Evolutionary conservation across 2,888 invertebrate species (phyloP).

Genomic region (Sminthurides aquaticus): DNA sequence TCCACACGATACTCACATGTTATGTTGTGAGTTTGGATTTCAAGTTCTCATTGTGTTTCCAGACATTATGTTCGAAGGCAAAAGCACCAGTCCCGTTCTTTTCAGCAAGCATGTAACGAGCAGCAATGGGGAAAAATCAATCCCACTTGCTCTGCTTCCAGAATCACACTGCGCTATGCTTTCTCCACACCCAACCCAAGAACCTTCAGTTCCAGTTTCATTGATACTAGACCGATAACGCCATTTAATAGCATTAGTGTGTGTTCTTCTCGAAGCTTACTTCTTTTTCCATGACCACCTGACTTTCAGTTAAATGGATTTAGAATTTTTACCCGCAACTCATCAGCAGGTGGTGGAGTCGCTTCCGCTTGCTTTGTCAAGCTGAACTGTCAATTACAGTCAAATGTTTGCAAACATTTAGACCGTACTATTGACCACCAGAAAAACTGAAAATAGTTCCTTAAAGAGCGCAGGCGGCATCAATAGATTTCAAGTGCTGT

Average conservation of each 20-base stretch:
- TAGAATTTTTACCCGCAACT: slow-evolving; percentile 69
- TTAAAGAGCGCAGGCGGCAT: slow-evolving; percentile 9
- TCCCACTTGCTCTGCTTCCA: slow-evolving; percentile 23
- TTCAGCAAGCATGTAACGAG: too few species aligned
- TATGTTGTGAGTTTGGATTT: slow-evolving; percentile 22
- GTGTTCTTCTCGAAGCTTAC: slow-evolving; percentile 53
- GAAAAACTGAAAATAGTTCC: slow-evolving; percentile 21
- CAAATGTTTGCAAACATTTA: slow-evolving; percentile 18
- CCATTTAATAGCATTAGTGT: slow-evolving; percentile 98
- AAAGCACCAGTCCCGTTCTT: slow-evolving; percentile 23
- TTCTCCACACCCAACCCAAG: slow-evolving; percentile 70
- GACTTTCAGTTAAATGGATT: slow-evolving; percentile 44
- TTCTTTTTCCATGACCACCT: slow-evolving; percentile 23
- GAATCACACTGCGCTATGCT: too few species aligned
- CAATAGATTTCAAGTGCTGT: slow-evolving; percentile 15
- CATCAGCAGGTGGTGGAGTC: slow-evolving; percentile 53
- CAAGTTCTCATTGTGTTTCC: slow-evolving; percentile 21
- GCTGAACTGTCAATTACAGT: slow-evolving; percentile 17
- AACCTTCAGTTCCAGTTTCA: slow-evolving; percentile 92
- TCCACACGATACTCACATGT: slow-evolving; percentile 20
- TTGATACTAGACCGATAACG: slow-evolving; percentile 97
- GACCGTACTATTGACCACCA: slow-evolving; percentile 15
- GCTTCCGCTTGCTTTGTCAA: too few species aligned
- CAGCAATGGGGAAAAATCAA: too few species aligned
- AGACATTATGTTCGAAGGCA: slow-evolving; percentile 19